These are phyloP conservation scores for Loris lydekkerianus DNA, from an alignment of 2,797 vertebrate genomes.

Conservation along the genomic window DNA sequence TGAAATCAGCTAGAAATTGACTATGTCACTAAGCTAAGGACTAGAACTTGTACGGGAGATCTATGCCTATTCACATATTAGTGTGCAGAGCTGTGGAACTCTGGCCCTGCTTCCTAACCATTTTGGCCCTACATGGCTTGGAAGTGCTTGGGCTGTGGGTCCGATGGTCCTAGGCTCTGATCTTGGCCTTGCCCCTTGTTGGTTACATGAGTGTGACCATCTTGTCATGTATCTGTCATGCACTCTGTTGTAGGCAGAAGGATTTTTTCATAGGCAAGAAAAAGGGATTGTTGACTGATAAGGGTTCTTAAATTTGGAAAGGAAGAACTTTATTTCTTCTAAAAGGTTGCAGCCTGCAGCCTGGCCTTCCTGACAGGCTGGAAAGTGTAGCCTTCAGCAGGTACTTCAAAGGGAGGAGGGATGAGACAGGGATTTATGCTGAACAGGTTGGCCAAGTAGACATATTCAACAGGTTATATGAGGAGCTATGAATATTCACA, in stretches of 20 bases:
- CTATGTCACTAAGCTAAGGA: background rate
- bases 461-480: too few relatives aligned
- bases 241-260: background rate
- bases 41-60: background rate
- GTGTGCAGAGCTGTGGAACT: background rate
- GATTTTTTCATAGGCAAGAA: background rate
- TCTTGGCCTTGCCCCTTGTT: background rate
- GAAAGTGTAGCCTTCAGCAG: too few relatives aligned
- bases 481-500: too few relatives aligned
- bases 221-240: background rate
- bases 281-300: too few relatives aligned
- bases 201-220: background rate
- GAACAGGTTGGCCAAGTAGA: too few relatives aligned
- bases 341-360: too few relatives aligned
- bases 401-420: too few relatives aligned
- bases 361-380: too few relatives aligned
- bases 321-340: too few relatives aligned
- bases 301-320: too few relatives aligned
- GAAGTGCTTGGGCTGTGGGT: background rate
- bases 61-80: rapidly evolving
- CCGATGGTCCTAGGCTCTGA: too few relatives aligned
- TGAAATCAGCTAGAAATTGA: background rate
- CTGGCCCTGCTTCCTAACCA: background rate
- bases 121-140: background rate
- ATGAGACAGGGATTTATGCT: too few relatives aligned